phyloP scores from a whole-genome alignment of 2,888 invertebrate genomes.

The Pristionchus entomophagus region DNA sequence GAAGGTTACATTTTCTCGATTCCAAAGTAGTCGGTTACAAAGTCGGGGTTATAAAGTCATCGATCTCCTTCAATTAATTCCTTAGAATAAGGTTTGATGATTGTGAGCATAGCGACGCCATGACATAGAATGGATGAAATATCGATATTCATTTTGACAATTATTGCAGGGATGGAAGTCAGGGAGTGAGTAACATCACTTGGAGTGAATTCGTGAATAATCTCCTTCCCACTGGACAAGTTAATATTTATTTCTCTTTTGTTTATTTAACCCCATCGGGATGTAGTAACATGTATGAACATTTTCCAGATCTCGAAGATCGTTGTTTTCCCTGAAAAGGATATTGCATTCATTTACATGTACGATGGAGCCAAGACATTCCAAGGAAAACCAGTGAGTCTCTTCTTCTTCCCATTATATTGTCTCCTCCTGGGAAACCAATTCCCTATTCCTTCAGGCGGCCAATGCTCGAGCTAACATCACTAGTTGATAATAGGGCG shows the following conservation, averaged over 20 bases:
- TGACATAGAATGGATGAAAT: too few relatives aligned
- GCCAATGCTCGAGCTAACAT: too few relatives aligned
- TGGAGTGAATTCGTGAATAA: conserved; percentile 98
- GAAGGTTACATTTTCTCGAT: too few relatives aligned
- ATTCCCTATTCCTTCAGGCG: too few relatives aligned
- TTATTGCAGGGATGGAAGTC: conserved; percentile 17
- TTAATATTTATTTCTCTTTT: conserved; percentile 53
- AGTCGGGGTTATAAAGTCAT: too few relatives aligned
- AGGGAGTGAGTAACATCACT: conserved; percentile 79
- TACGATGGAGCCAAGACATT: conserved; percentile 61
- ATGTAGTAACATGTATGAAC: too few relatives aligned
- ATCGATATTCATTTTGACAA: neutral
- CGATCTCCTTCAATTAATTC: too few relatives aligned
- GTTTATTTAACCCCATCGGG: neutral
- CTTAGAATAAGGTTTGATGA: too few relatives aligned
- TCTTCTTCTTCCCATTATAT: neutral
- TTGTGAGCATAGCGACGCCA: too few relatives aligned
- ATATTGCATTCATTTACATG: conserved; percentile 61
- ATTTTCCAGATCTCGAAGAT: conserved; percentile 62
- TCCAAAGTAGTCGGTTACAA: too few relatives aligned
- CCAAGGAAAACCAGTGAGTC: conserved; percentile 56
- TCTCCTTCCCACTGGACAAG: conserved; percentile 94
- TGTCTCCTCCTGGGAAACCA: too few relatives aligned
- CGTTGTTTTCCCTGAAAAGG: conserved; percentile 67
- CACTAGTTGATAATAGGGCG: too few relatives aligned